Evolutionary conservation across 2,113 vertebrate species (phyloP), one percentile per base, ranked within the genome.

Genomic region (Phoxinus phoxinus): DNA sequence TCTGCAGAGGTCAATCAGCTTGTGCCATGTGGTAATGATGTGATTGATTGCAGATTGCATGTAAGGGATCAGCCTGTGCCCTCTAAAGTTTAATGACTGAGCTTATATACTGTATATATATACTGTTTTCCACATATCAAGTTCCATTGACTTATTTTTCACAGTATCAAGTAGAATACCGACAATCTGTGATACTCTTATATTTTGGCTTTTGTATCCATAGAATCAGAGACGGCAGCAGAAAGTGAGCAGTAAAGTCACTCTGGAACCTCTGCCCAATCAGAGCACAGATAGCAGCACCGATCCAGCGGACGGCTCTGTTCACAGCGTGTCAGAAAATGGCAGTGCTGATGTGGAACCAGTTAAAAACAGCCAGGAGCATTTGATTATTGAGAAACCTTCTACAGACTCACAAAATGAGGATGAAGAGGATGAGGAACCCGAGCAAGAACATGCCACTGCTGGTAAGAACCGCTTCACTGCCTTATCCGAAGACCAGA

Each of bases 191-290:
- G 1, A 63, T 15, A 15, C 12, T 0, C 27, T 15, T 63, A 27
- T 58, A 6, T 67, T 30, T 67, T 19, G 5, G 13, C 3, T 69
- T 51, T 9, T 84, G 37, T 84, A 9, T 53, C 67, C 58, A 46
- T 86, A 99, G 98, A 97, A 91, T 86, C 96, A 97, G 85, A 96
- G 95, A 83, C 94, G 93, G 30, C 97, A 97, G 89, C 96, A 98
- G 84, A 99, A 97, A 85, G 46, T 95, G 79, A 95, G 96, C 65
- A 91, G 89, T 72, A 97, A 95, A 90, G 37, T 93, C 5, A 88
- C 95, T 87, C 91, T 94, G 63, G 91, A 91, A 27, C 83, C 46
- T 19, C 58, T 93, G 30, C 15, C 87, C 21, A 85, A 89, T 75
- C 81, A 79, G 12, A 88, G 85, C 65, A 21, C n/a, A 12, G 58